phyloP scores from a whole-genome alignment of 1,140 invertebrate genomes.

The Conopomorpha cramerella region DNA sequence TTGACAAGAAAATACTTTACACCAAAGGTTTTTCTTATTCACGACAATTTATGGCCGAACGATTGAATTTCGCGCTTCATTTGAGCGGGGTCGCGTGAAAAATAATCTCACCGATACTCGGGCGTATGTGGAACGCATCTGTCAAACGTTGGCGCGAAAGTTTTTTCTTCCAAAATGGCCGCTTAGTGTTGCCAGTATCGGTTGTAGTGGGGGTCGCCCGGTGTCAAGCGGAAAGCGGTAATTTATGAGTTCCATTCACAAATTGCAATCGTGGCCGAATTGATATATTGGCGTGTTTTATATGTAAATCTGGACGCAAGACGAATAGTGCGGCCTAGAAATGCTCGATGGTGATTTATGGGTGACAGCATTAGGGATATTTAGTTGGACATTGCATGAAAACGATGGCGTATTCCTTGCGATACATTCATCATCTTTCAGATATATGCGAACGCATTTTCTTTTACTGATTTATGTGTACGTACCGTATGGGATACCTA shows the following conservation, averaged over 20 bases:
- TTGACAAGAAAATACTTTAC: neutral
- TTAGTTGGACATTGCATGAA: no score
- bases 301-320: constrained; percentile 51
- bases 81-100: constrained; percentile 37
- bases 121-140: constrained; percentile 48
- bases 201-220: constrained; percentile 37
- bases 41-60: constrained; percentile 39
- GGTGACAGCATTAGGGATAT: no score
- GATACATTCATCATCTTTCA: no score
- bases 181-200: no score
- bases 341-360: no score
- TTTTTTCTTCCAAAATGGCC: no score
- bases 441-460: no score
- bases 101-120: constrained; percentile 47
- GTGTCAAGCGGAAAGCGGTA: constrained; percentile 56
- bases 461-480: no score
- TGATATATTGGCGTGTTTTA: constrained; percentile 59
- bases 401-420: no score
- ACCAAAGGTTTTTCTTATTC: neutral
- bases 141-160: constrained; percentile 51
- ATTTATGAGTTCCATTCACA: constrained; percentile 57
- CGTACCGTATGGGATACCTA: no score
- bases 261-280: constrained; percentile 58
- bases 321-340: constrained; percentile 44
- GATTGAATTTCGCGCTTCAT: constrained; percentile 60